Evolutionary conservation across 1,140 invertebrate species (phyloP), one percentile per base, ranked within the genome.

Genomic region (Gonioctena quinquepunctata): DNA sequence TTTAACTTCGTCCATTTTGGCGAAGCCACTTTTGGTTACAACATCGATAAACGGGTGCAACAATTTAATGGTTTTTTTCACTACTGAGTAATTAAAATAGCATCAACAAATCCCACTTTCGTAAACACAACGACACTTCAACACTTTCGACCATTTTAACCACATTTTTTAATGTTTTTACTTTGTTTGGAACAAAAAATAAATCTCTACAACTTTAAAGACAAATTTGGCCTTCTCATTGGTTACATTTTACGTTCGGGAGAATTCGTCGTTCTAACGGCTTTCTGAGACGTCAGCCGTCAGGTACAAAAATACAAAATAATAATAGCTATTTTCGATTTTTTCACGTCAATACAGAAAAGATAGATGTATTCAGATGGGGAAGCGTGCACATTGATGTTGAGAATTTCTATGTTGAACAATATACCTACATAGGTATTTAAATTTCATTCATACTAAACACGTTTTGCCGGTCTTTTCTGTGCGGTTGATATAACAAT

Each of bases 1-100:
- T 68, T 77, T 78, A 72, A 69, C 67, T 76, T 81, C 80, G 79
- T 82, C 81, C 81, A 82, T 82, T 80, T 82, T 82, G 77, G 73
- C 66, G 69, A 72, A 72, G 66, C 61, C 59, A 74, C 66, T 68
- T 77, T 78, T 72, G 70, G 75, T 78, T 78, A 76, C 73, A 74
- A 57, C 72, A 78, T 74, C 74, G 65, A 69, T 71, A 74, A 59
- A 69, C 64, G 67, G 69, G 52, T 60, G 62, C 42, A 61, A 72
- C 66, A 57, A 25, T 68, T 61, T 27, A 64, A 16, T 26, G 68
- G n/a, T 22, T 56, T 18, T 66, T 52, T 66, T 62, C 50, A 42
- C 27, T 69, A 60, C 56, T n/a, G 18, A 54, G 16, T 23, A 28
- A 52, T 33, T 67, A 27, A 60, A 62, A 67, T 21, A 64, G 54